phyloP scores from a whole-genome alignment of 2,888 invertebrate species.

The Aradus depressus region DNA sequence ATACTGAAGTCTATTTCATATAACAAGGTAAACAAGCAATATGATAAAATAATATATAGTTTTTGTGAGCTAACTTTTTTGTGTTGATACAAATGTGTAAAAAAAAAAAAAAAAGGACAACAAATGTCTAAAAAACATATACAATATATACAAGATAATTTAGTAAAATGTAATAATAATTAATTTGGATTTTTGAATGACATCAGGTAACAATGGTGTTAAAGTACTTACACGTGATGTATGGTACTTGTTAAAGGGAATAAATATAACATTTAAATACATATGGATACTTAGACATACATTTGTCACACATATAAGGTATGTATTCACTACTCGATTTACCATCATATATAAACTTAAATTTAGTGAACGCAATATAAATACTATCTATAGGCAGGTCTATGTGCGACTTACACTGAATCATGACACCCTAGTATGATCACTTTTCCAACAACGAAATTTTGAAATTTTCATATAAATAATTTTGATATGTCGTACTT shows the following conservation, averaged over 20 bases:
- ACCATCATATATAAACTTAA: slow-evolving; percentile 15
- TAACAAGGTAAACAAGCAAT: too few species aligned
- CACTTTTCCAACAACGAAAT: too few species aligned
- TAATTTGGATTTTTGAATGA: slow-evolving; percentile 4
- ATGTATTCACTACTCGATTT: slow-evolving; percentile 12
- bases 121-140: slow-evolving; percentile 24
- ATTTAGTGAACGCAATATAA: slow-evolving; percentile 18
- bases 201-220: slow-evolving; percentile 28
- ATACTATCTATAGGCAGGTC: slow-evolving; percentile 19
- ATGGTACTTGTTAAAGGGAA: slow-evolving; percentile 11
- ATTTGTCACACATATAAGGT: slow-evolving; percentile 27
- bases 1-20: too few species aligned
- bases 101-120: slow-evolving; percentile 26
- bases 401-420: slow-evolving; percentile 18
- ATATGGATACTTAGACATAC: slow-evolving; percentile 23
- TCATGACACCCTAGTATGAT: too few species aligned
- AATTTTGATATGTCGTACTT: too few species aligned
- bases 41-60: not conserved
- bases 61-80: not conserved
- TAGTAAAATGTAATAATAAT: slow-evolving; percentile 21
- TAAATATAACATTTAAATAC: slow-evolving; percentile 9
- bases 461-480: too few species aligned
- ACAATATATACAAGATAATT: slow-evolving; percentile 28
- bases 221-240: slow-evolving; percentile 18
- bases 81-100: too few species aligned